These are phyloP conservation scores for Acrocephalus scirpaceus DNA, from an alignment of 2,797 vertebrate genomes.

Conservation along the genomic window DNA sequence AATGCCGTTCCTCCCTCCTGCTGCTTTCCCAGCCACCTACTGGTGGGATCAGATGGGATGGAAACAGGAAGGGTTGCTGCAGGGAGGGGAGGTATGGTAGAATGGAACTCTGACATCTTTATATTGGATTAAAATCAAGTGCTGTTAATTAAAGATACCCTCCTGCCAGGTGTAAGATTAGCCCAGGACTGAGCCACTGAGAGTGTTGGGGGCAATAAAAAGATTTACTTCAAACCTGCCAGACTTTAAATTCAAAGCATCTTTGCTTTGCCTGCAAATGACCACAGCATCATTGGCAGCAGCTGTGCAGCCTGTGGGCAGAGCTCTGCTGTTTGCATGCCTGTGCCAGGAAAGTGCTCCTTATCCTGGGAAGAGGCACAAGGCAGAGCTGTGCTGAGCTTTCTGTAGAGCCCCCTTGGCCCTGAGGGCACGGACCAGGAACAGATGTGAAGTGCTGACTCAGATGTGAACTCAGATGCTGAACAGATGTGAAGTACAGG, in stretches of 20 bases:
- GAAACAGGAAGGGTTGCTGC: background rate
- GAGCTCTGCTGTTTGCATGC: background rate
- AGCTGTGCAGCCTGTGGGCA: slow-evolving; percentile 49
- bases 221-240: background rate
- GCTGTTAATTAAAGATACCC: slow-evolving; percentile 38
- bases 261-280: slow-evolving; percentile 30
- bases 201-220: background rate
- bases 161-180: slow-evolving; percentile 35
- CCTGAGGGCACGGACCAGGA: background rate
- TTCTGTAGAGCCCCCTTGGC: background rate
- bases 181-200: slow-evolving; percentile 12
- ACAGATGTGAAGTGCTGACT: background rate
- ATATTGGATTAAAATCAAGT: background rate
- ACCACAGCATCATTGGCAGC: background rate
- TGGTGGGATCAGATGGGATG: background rate
- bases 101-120: background rate
- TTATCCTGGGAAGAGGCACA: background rate
- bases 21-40: background rate
- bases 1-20: background rate
- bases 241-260: background rate
- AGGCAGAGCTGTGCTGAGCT: background rate
- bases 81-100: background rate
- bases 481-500: background rate
- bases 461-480: too few relatives aligned
- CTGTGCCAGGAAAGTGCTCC: background rate